A percentile compares a stretch with the other conserved stretches of the same genome.
Conservation (phyloP, 2,113 vertebrate species). For the Hypanus sabinus region DNA sequence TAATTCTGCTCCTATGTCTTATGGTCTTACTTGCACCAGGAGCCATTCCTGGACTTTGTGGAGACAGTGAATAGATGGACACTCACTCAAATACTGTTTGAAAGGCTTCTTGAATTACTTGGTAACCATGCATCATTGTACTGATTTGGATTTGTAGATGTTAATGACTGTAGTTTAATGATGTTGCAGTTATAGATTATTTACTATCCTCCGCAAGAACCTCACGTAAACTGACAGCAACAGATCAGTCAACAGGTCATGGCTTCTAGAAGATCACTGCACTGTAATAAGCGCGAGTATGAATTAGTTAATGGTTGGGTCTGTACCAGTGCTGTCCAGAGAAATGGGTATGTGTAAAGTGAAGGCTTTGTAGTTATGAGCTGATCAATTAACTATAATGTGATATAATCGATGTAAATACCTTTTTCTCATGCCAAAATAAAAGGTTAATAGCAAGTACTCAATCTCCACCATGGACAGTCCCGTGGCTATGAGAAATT, state of each 20-base stretch:
- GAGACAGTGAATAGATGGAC: no score
- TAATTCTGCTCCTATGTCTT: no score
- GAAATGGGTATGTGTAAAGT: not conserved
- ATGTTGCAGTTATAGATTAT: not conserved
- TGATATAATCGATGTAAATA: no score
- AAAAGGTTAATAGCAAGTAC: no score
- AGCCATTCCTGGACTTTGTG: not conserved
- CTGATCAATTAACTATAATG: not conserved
- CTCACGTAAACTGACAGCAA: no score
- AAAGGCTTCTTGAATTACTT: not conserved
- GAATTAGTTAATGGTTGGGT: not conserved
- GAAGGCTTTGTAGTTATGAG: not conserved
- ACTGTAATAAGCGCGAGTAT: not conserved
- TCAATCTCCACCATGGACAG: no score
- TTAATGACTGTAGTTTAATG: not conserved
- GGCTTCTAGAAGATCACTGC: not conserved
- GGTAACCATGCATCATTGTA: not conserved
- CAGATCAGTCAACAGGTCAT: no score
- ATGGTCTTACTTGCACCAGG: no score
- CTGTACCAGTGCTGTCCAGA: not conserved
- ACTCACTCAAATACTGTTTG: not conserved
- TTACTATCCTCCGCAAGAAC: no score
- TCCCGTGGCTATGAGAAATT: no score
- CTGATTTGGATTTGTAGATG: no score
- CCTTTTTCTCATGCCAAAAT: no score